Conservation (phyloP, 2,888 invertebrate species). For the Spicauda simplicius region DNA sequence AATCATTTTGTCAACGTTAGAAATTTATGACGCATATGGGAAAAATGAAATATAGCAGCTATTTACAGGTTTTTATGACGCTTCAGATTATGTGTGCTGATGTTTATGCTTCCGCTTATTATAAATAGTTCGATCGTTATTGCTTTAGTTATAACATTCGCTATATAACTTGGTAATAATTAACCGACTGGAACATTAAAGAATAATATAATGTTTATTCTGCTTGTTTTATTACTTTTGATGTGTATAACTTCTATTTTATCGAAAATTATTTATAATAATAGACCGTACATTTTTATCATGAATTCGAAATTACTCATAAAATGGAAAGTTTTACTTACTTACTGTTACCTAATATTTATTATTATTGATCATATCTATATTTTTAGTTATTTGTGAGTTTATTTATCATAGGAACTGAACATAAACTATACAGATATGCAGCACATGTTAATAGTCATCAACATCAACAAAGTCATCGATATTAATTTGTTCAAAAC, state of each 20-base stretch:
- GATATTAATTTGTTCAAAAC: constrained; percentile 60
- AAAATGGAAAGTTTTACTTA: too few species aligned
- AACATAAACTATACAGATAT: not conserved
- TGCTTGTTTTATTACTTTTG: not conserved
- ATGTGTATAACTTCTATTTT: too few species aligned
- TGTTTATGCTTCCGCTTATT: constrained; percentile 67
- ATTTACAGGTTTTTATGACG: constrained; percentile 69
- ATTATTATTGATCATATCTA: not conserved
- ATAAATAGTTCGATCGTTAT: constrained; percentile 48
- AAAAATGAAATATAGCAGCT: constrained; percentile 63
- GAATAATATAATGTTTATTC: not conserved
- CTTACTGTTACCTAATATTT: too few species aligned
- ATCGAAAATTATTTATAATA: too few species aligned
- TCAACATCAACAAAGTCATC: constrained; percentile 67
- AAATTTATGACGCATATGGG: constrained; percentile 71
- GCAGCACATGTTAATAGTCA: not conserved
- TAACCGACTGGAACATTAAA: not conserved
- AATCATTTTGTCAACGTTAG: constrained; percentile 78
- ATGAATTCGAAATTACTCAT: too few species aligned
- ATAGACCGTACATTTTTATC: too few species aligned
- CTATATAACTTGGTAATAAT: not conserved
- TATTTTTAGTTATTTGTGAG: not conserved
- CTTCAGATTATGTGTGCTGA: constrained; percentile 57
- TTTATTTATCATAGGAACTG: too few species aligned
- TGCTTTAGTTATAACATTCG: constrained; percentile 9